Evolutionary conservation across 2,113 vertebrate species (phyloP).

Genomic region (Taxidea taxus): DNA sequence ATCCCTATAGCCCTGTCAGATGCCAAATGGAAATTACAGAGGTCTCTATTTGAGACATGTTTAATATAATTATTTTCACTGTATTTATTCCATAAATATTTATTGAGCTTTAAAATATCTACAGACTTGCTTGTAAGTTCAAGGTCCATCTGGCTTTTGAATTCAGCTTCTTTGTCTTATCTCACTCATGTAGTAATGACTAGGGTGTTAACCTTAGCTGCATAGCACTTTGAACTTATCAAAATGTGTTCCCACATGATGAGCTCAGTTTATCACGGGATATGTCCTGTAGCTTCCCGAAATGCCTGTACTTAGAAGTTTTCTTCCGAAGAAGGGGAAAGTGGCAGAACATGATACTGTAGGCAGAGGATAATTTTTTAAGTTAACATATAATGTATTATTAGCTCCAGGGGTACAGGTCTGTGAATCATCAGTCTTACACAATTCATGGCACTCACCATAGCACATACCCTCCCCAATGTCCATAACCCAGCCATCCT

Average conservation of each 20-base stretch:
- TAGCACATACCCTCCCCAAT: too few species aligned
- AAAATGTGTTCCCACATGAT: background rate
- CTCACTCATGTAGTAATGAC: background rate
- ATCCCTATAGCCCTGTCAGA: background rate
- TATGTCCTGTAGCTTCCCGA: background rate
- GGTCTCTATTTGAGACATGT: constrained; percentile 27
- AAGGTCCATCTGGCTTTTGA: constrained; percentile 28
- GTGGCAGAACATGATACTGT: background rate
- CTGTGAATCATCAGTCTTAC: too few species aligned
- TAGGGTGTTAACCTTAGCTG: background rate
- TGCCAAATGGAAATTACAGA: constrained; percentile 58
- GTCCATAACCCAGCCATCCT: too few species aligned
- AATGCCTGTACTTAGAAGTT: background rate
- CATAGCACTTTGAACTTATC: background rate
- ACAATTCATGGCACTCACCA: too few species aligned
- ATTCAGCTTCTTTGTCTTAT: constrained; percentile 3
- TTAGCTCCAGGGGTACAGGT: too few species aligned
- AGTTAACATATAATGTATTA: too few species aligned
- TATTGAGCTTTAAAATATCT: constrained; percentile 59
- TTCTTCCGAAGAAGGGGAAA: background rate
- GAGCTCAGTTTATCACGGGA: background rate
- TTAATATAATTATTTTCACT: constrained; percentile 58
- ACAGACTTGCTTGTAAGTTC: constrained; percentile 53
- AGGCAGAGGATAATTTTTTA: background rate
- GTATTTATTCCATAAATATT: constrained; percentile 64